These are phyloP conservation scores for Lepisosteus osseus DNA, from an alignment of 2,113 vertebrate genomes.

Conservation along the genomic window DNA sequence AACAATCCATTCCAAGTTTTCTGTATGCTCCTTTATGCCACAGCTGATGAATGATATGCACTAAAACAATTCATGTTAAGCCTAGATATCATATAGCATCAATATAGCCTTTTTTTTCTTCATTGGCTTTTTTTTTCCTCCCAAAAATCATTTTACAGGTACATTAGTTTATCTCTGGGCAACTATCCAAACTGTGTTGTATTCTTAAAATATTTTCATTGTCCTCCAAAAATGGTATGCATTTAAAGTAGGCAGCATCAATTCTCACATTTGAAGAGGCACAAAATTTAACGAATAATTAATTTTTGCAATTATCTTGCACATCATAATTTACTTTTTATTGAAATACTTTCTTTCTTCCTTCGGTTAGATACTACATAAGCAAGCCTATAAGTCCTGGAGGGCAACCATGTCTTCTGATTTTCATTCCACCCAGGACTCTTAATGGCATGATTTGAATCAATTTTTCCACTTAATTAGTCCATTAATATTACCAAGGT, in stretches of 20 bases:
- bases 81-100: conserved; percentile 21
- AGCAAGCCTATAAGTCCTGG: no score
- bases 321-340: no score
- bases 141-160: conserved; percentile 10
- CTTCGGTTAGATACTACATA: no score
- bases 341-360: no score
- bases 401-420: no score
- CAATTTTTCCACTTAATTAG: no score
- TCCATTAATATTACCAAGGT: no score
- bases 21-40: conserved; percentile 32
- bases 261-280: not conserved
- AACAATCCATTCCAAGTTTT: conserved; percentile 23
- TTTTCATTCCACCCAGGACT: no score
- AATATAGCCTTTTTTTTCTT: conserved; percentile 19
- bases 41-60: conserved; percentile 59
- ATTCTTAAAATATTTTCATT: conserved; percentile 4
- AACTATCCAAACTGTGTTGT: not conserved
- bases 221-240: not conserved
- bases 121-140: conserved; percentile 2
- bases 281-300: no score
- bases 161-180: conserved; percentile 8
- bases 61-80: conserved; percentile 38
- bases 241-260: not conserved
- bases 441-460: no score
- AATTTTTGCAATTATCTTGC: no score